Percentiles rank a stretch among this genome's conserved stretches.
phyloP scores from a whole-genome alignment of 2,888 invertebrate species.

The Drosophila conformis region DNA sequence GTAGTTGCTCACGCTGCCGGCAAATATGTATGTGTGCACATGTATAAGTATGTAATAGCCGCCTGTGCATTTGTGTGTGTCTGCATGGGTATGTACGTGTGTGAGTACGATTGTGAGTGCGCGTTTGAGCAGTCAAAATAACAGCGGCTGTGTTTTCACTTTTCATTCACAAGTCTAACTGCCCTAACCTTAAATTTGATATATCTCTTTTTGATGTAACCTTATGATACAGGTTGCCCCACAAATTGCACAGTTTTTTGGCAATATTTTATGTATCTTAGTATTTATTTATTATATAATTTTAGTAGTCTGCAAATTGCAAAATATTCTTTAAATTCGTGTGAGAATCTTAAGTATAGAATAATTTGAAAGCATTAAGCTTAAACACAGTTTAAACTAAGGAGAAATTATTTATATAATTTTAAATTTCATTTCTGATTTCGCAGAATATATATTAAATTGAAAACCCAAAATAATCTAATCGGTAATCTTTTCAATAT shows the following conservation, averaged over 20 bases:
- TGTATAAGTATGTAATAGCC: slow-evolving; percentile 16
- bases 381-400: background rate
- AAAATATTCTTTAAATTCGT: background rate
- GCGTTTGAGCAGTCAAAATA: slow-evolving; percentile 62
- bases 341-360: background rate
- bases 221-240: background rate
- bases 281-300: background rate
- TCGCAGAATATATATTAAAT: background rate
- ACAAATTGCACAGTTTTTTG: background rate
- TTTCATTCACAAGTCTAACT: slow-evolving; percentile 52
- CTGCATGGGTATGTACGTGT: background rate
- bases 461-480: background rate
- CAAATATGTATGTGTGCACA: slow-evolving; percentile 11
- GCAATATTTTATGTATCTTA: background rate
- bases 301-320: background rate
- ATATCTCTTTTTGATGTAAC: background rate
- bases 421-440: background rate
- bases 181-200: slow-evolving; percentile 45
- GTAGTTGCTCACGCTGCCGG: slow-evolving; percentile 53
- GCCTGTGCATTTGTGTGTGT: slow-evolving; percentile 5
- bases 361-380: background rate
- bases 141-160: slow-evolving; percentile 70
- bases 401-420: background rate
- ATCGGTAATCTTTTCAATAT: background rate
- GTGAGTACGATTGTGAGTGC: slow-evolving; percentile 27